Conservation (phyloP, 2,113 vertebrate species). For the sheep (Ovis aries) region DNA sequence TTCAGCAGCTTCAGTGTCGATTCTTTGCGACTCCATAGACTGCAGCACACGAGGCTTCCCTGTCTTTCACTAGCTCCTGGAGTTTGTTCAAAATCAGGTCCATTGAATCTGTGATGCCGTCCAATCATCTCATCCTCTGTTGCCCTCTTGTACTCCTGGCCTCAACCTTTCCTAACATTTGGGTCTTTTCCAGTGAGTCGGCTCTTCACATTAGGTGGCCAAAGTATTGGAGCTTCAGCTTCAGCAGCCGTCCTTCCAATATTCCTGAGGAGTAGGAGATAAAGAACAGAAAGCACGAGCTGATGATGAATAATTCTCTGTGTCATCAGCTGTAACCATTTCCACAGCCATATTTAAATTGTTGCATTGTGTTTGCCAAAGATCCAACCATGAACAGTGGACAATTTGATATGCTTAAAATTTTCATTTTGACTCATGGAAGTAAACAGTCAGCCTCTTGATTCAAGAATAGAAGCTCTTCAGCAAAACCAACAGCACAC, state of each 20-base stretch:
- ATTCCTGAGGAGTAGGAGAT: background rate
- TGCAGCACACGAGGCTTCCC: background rate
- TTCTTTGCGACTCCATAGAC: background rate
- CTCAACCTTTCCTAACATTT: background rate
- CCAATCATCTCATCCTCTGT: background rate
- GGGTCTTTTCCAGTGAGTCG: background rate
- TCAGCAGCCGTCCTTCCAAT: background rate
- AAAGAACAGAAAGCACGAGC: background rate
- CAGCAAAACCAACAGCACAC: background rate
- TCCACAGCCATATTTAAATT: background rate
- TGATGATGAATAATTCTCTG: background rate
- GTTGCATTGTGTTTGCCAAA: slow-evolving; percentile 21
- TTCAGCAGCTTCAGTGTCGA: background rate
- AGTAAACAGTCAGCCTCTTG: background rate
- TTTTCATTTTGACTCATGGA: background rate
- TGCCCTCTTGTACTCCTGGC: background rate
- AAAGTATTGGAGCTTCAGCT: background rate
- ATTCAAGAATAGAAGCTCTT: background rate
- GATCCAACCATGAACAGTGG: background rate
- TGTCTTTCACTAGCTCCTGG: background rate
- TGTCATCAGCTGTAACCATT: background rate
- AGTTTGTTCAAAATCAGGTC: background rate
- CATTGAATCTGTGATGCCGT: background rate
- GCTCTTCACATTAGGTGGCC: background rate
- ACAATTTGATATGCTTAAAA: background rate